Evolutionary conservation across 2,797 vertebrate genomes (phyloP), one percentile per base, ranked within the genome.

Genomic region (Malacoctenus gilli): DNA sequence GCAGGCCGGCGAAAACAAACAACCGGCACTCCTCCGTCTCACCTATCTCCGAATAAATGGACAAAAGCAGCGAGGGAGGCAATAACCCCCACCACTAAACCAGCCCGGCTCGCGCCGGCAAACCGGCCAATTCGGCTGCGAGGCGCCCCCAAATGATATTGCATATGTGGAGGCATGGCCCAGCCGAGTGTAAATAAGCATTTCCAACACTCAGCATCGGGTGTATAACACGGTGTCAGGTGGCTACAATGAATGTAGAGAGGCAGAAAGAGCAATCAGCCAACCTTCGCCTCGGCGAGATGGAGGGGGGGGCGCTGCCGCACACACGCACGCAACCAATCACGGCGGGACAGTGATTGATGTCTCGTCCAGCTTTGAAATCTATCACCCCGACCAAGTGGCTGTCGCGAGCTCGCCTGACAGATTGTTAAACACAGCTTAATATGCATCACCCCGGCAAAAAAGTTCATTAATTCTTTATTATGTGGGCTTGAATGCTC

Each of bases 251-350:
- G 90, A 92, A 91, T 92, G 89, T 82, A 83, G 84, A 84, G 76
- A 88, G 75, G 86, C 86, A 86, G 90, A 85, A 84, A 84, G 90
- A 92, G 93, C 92, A 95, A 95, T 97, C 94, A 94, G 93, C 86
- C 91, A 87, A 85, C 89, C 93, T 94, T 94, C 93, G 79, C 91
- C 84, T 94, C 86, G 87, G 79, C 37, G 89, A 97, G 94, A 95
- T 93, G 92, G 93, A 95, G 91, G 90, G 92, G 93, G 91, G 90
- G 92, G 93, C 87, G 75, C 86, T 88, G 90, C 91, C 92, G 89
- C 89, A 92, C 93, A 91, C 91, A 93, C n/a, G n/a, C 92, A 93
- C 94, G 93, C 93, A 94, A 95, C 93, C 94, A 95, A 96, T 95
- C 95, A 93, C 90, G 67, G 53, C 35, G 36, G 13, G 89, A 93